Base-by-base conservation (phyloP, 2,888 invertebrate species). In the Tiliacea aurago region DNA sequence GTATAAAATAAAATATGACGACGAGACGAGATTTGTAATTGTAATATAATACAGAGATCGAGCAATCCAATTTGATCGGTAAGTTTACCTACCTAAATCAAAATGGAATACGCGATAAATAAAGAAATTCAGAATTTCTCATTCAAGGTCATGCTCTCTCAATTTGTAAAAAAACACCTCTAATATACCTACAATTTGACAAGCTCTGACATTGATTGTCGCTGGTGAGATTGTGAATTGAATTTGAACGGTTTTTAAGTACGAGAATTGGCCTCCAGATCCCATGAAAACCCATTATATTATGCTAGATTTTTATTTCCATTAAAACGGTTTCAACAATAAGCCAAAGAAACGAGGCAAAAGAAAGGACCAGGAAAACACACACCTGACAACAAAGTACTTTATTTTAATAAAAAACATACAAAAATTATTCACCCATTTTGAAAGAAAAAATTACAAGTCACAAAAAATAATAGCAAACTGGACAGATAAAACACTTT, bases 401-500 rank as follows among this genome's bases (percentile, higher is more conserved):
- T n/a, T 10, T 4, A 20, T 43, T 18, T 6, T 43, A 18, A 15
- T 23, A 1, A 23, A n/a, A 63, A 9, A 37, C 9, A n/a, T n/a
- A 37, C 20, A 68, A 23, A 18, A 11, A 11, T 20, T 28, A 9
- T 65, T 10, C 49, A 53, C 11, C 20, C 4, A 23, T 47, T 37
- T 28, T 28, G 4, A 53, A 77, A 37, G 23, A 1, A 15, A 45
- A 66, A 55, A 47, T n/a, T 4, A n/a, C 11, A 43, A 20, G 18
- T 28, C 9, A 37, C 20, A 11, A 28, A 37, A 15, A 28, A 4
- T 0, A 28, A 41, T 37, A 47, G 2, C 43, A 64, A 10, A 33
- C 2, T 51, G 49, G 4, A 33, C n/a, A 41, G 9, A 51, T 73
- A 79, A 33, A 64, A 49, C 18, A 75, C 28, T 47, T 51, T 20